A percentile compares a stretch with the other conserved stretches of the same genome.
Evolutionary conservation across 2,113 vertebrate species (phyloP).

Genomic region (Guaruba guarouba): DNA sequence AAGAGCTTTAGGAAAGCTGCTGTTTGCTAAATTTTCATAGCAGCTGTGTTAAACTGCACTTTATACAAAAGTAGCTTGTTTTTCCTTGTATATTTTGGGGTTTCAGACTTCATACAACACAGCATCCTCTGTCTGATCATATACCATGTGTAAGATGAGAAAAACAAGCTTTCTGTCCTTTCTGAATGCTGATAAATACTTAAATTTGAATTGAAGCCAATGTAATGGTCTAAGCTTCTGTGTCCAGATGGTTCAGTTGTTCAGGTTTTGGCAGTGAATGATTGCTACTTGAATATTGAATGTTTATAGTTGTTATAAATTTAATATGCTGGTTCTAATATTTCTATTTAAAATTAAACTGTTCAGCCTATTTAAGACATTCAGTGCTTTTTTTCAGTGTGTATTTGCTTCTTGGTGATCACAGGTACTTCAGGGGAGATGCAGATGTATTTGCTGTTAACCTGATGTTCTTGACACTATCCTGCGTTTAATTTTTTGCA

Average conservation of each 20-base stretch:
- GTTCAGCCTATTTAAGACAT: neutral
- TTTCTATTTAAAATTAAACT: neutral
- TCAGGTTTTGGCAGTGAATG: neutral
- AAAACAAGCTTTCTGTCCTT: rapidly evolving
- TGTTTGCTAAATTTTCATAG: rapidly evolving
- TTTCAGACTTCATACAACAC: neutral
- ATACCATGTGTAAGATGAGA: rapidly evolving
- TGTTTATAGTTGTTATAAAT: neutral
- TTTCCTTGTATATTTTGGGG: neutral
- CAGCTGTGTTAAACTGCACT: rapidly evolving
- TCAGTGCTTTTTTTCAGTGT: neutral
- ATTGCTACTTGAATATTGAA: neutral
- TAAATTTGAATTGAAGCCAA: neutral
- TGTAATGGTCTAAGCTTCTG: no score
- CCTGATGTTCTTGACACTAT: neutral
- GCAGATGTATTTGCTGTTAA: neutral
- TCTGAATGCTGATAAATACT: no score
- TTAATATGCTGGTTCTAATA: neutral
- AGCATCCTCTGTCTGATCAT: rapidly evolving
- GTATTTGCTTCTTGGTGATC: neutral
- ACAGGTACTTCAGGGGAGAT: neutral
- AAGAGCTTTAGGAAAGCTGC: neutral
- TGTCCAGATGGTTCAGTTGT: neutral
- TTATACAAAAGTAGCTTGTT: neutral
- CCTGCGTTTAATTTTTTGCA: neutral